Evolutionary conservation across 2,888 invertebrate genomes (phyloP), one percentile per base, ranked within the genome.

Genomic region (Xylocampa areola): DNA sequence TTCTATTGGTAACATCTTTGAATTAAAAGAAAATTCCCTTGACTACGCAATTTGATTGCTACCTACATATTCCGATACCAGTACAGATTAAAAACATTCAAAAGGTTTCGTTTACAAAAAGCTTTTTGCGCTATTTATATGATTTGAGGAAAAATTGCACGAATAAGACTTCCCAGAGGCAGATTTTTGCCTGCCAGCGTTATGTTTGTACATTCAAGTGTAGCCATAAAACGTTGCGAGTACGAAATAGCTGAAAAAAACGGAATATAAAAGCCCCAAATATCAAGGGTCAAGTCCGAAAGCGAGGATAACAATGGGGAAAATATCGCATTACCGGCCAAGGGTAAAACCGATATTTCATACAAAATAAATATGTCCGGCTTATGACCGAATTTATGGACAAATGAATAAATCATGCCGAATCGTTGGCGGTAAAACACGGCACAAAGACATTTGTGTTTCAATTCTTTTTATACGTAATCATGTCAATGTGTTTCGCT

Each of bases 241-340:
- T 45, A 23, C 29, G 6, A 66, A 61, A 47, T 36, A 36, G 17
- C 21, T 27, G n/a, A 55, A 66, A 52, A 44, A 40, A 23, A 4
- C 48, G 25, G 36, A 61, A 77, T 69, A 81, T 77, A 80, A 81
- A 78, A 81, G 73, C 76, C 76, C 64, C 76, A 78, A 79, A 80
- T 75, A 71, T 74, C 77, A 80, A 75, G 83, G 84, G 84, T 81
- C 85, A 79, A 74, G 78, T 66, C 70, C 66, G 69, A 68, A 62
- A 69, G 65, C 61, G 67, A 62, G 81, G 80, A 78, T 83, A 84
- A 86, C 84, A 85, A 87, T 82, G 79, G 77, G 43, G 72, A 74
- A 82, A 81, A 84, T 86, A 84, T 85, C 76, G 76, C 68, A 77
- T 82, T 79, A 76, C 78, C 69, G 65, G 69, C 69, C 68, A 66